Base-by-base conservation (phyloP, 2,113 vertebrate species). In the Trematomus loennbergii region DNA sequence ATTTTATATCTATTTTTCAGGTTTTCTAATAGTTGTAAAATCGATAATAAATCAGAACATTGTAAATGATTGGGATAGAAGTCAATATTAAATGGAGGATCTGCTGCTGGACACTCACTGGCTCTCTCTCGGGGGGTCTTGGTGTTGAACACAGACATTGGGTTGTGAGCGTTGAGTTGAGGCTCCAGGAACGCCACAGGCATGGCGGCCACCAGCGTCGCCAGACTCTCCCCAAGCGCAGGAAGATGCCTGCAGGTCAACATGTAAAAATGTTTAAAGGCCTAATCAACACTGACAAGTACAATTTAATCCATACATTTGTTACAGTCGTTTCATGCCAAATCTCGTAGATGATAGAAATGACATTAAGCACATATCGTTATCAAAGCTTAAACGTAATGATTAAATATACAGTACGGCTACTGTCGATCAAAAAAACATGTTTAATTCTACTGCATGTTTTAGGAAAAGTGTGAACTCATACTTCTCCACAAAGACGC, bases 181-280 rank as follows among this genome's bases (percentile, higher is more conserved):
- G 98, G 95, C 90, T 99, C 98, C 88, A 99, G 96, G 89, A 99
- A 99, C 0, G 98, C 98, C 62, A 99, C 98, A 0, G 98, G 98
- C 87, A 98, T 97, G 79, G 98, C 98, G 50, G 94, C 97, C 12
- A 98, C 97, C 79, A 99, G 91, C 1, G 94, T 97, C 5, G 98
- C 96, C 85, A 99, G 93, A 85, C 97, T 97, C 88, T 99, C 98
- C 57, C 98, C 98, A 43, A 99, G 94, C 0, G 96, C 96, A 0
- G 98, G 98, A 36, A 98, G 96, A 87, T 99, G 97, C 81, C 98
- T 99, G 78, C 52, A 81, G 15, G 83, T 62, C 29, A 76, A 43
- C 43, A 85, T 11, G 20, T 0, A 59, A 3, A 29, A 29, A 29
- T 29, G 25, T 29, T 29, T 29, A 3, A 29, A 29, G 25, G 3